Evolutionary conservation across 2,888 invertebrate genomes (phyloP).

Genomic region (Phrixothrix hirtus): DNA sequence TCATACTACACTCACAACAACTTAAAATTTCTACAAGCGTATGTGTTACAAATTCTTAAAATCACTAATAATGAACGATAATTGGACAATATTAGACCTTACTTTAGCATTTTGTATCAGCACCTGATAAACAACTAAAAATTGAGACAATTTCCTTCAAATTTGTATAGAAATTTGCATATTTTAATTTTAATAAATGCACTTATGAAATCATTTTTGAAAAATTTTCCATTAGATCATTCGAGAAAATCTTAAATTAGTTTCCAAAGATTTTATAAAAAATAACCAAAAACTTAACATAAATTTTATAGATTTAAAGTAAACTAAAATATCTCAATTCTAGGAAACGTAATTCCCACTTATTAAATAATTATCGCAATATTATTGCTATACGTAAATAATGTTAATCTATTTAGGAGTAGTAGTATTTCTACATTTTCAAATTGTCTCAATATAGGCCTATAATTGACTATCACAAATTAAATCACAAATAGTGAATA

Average conservation of each 20-base stretch:
- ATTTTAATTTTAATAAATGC: too few relatives aligned
- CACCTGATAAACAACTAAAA: background rate
- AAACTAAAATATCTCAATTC: background rate
- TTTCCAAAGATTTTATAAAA: too few relatives aligned
- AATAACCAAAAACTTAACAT: too few relatives aligned
- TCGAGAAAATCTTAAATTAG: too few relatives aligned
- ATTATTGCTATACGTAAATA: too few relatives aligned
- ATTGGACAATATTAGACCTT: background rate
- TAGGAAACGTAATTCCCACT: background rate
- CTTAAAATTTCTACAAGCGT: conserved; percentile 26
- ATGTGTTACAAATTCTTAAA: conserved; percentile 24
- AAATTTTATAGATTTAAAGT: too few relatives aligned
- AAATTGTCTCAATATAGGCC: conserved; percentile 23
- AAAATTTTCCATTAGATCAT: too few relatives aligned
- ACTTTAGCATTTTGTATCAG: conserved; percentile 6
- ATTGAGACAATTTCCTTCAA: too few relatives aligned
- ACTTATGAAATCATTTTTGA: background rate
- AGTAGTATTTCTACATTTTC: background rate
- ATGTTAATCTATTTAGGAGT: conserved; percentile 7
- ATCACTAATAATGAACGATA: conserved; percentile 5
- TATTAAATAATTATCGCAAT: too few relatives aligned
- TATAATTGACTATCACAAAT: conserved; percentile 31
- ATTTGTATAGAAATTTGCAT: too few relatives aligned
- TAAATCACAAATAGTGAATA: conserved; percentile 30
- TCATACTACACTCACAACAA: conserved; percentile 20